These are phyloP conservation scores for Phalacrocorax aristotelis DNA, from an alignment of 2,113 vertebrate genomes.

Conservation along the genomic window DNA sequence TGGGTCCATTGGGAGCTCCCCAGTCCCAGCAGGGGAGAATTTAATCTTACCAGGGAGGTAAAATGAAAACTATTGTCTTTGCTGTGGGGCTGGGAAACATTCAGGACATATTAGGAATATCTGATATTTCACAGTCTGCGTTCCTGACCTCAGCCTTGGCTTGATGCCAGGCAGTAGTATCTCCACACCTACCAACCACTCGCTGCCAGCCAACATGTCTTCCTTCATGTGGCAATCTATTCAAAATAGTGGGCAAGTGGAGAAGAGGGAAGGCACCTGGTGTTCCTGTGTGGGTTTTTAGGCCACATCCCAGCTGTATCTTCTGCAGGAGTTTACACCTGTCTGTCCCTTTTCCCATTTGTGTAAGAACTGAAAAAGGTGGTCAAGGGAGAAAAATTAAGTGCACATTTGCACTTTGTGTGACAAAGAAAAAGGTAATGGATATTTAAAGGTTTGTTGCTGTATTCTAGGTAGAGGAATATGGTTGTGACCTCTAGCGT, in stretches of 20 bases:
- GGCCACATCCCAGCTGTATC: neutral
- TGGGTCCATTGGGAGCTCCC: neutral
- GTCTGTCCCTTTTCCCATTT: neutral
- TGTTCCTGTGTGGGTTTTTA: neutral
- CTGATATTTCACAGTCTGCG: neutral
- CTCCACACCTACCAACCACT: neutral
- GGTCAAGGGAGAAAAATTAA: neutral
- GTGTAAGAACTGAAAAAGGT: neutral
- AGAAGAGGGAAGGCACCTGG: neutral
- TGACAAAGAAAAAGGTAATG: neutral
- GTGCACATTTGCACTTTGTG: neutral
- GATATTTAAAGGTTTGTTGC: neutral
- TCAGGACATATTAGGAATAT: neutral
- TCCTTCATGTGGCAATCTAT: neutral
- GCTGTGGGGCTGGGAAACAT: neutral
- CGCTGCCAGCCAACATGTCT: neutral
- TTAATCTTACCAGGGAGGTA: neutral
- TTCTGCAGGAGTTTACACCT: neutral
- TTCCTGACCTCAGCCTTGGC: neutral
- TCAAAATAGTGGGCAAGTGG: neutral
- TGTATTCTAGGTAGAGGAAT: neutral
- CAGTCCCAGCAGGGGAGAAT: neutral
- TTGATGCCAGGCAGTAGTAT: neutral
- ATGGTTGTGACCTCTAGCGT: neutral
- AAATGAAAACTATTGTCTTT: neutral